phyloP scores from a whole-genome alignment of 2,113 vertebrate species.

The Aphyosemion australe region DNA sequence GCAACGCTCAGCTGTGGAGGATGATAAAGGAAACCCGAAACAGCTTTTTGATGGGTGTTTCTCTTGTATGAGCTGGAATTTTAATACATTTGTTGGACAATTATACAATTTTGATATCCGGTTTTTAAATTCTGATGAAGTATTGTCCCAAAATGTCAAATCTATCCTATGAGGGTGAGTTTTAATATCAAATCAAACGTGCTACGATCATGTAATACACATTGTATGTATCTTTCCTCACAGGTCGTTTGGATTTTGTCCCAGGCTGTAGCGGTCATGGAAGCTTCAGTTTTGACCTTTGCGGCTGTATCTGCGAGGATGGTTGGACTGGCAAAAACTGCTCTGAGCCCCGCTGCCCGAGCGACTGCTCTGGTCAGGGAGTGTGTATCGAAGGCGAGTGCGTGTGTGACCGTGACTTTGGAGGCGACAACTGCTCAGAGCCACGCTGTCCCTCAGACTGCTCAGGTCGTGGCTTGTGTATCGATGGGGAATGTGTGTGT shows the following conservation, averaged over 20 bases:
- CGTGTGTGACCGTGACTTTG: constrained; percentile 90
- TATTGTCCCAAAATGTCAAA: background rate
- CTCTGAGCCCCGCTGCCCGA: constrained; percentile 87
- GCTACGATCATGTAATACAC: too few species aligned
- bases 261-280: constrained; percentile 93
- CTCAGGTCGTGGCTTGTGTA: constrained; percentile 88
- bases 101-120: too few species aligned
- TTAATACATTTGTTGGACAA: too few species aligned
- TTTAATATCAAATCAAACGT: too few species aligned
- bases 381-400: constrained; percentile 93
- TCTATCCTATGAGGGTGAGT: too few species aligned
- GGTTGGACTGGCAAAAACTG: constrained; percentile 96
- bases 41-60: constrained; percentile 15
- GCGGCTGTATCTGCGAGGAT: constrained; percentile 91
- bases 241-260: constrained; percentile 90
- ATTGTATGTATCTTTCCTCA: background rate
- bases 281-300: constrained; percentile 92
- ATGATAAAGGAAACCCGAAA: constrained; percentile 21
- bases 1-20: constrained; percentile 9
- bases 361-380: constrained; percentile 91
- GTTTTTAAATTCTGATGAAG: too few species aligned
- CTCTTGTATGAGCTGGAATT: background rate
- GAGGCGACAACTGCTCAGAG: constrained; percentile 92
- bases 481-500: constrained; percentile 93
- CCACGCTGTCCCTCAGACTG: constrained; percentile 88